Percentiles rank a stretch among this genome's conserved stretches.
phyloP scores from a whole-genome alignment of 2,888 invertebrate genomes.

The Piscicola geometra region DNA sequence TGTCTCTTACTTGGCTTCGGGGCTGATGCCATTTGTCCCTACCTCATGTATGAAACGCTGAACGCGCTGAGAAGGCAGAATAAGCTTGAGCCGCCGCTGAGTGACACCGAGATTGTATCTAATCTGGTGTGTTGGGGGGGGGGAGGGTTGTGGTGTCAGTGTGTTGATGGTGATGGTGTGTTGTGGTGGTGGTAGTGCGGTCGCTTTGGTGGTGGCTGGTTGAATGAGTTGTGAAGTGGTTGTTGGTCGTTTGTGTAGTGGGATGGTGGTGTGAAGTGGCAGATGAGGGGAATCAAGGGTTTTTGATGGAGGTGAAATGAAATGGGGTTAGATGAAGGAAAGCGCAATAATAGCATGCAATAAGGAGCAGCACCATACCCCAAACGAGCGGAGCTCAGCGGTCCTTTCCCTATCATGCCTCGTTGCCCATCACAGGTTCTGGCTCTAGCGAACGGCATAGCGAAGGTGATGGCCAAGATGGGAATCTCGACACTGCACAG shows the following conservation, averaged over 20 bases:
- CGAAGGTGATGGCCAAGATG: conserved; percentile 98
- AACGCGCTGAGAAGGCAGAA: conserved; percentile 78
- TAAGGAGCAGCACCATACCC: too few species aligned
- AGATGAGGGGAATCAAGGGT: too few species aligned
- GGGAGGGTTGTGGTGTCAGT: too few species aligned
- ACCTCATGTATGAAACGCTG: conserved; percentile 88
- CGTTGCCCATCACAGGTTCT: conserved; percentile 65
- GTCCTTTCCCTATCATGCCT: too few species aligned
- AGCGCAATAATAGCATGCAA: too few species aligned
- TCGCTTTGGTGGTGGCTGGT: neutral
- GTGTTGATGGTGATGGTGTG: neutral
- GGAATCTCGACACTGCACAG: conserved; percentile 97
- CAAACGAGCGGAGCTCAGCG: too few species aligned
- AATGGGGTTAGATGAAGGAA: too few species aligned
- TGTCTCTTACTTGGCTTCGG: conserved; percentile 92
- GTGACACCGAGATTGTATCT: conserved; percentile 70
- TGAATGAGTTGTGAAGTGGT: neutral
- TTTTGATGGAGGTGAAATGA: too few species aligned
- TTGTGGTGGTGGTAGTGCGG: too few species aligned
- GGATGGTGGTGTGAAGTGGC: too few species aligned
- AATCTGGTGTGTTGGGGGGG: conserved; percentile 66
- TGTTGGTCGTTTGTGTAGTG: too few species aligned
- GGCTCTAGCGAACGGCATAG: conserved; percentile 83
- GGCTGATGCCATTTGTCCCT: conserved; percentile 95
- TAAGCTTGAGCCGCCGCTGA: conserved; percentile 70